Conservation (phyloP, 2,888 invertebrate species). For the Noctua fimbriata region DNA sequence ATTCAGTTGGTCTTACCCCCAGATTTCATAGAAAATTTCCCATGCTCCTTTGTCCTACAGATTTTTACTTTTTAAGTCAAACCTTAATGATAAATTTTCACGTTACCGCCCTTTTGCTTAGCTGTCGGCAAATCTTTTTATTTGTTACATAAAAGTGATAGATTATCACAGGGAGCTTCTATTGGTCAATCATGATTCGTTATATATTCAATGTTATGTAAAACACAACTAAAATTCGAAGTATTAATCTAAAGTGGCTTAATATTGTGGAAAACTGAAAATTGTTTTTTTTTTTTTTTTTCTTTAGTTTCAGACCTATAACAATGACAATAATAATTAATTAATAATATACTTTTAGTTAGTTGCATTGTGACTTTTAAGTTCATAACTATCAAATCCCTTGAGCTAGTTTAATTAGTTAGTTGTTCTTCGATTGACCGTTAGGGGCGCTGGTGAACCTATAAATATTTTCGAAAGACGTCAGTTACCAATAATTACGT, state of each 20-base stretch:
- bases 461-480: constrained; percentile 25
- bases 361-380: background rate
- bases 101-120: background rate
- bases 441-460: constrained; percentile 24
- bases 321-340: background rate
- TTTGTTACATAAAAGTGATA: background rate
- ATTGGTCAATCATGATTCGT: constrained; percentile 19
- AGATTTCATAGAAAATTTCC: background rate
- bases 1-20: background rate
- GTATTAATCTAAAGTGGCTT: background rate
- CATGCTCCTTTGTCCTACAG: background rate
- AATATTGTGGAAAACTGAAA: background rate
- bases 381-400: background rate
- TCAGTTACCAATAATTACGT: constrained; percentile 45
- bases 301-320: background rate
- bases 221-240: background rate
- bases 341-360: background rate
- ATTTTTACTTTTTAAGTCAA: background rate
- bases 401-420: background rate
- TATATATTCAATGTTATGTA: background rate
- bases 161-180: constrained; percentile 1
- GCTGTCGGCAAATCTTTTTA: constrained; percentile 10
- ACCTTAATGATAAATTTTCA: background rate
- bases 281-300: background rate
- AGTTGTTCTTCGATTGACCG: constrained; percentile 11